phyloP scores from a whole-genome alignment of 2,888 invertebrate genomes.

The Coleophora deauratella region DNA sequence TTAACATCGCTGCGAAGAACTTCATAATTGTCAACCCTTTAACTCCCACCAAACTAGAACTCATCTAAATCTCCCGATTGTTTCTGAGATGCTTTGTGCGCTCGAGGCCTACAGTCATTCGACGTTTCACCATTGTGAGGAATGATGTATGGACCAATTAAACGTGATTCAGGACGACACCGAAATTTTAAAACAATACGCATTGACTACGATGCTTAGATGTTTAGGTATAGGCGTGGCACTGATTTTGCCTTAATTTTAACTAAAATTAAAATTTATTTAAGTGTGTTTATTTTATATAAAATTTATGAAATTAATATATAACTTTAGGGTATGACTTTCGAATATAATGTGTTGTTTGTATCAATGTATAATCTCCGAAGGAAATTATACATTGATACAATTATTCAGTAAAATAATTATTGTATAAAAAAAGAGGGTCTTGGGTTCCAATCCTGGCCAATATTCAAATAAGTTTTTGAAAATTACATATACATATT shows the following conservation, averaged over 20 bases:
- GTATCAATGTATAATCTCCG: too few species aligned
- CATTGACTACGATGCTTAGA: not conserved
- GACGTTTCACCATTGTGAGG: conserved; percentile 25
- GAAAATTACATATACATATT: too few species aligned
- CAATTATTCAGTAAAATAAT: too few species aligned
- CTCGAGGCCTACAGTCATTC: conserved; percentile 14
- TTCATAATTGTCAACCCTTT: too few species aligned
- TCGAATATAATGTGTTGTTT: too few species aligned
- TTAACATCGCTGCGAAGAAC: too few species aligned
- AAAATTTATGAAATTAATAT: too few species aligned
- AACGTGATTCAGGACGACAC: conserved; percentile 34
- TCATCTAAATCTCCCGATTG: conserved; percentile 49
- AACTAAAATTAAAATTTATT: not conserved
- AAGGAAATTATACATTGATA: too few species aligned
- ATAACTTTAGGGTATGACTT: too few species aligned
- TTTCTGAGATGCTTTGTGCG: conserved; percentile 33
- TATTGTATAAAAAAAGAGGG: too few species aligned
- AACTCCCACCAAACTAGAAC: conserved; percentile 18
- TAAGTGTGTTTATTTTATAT: not conserved
- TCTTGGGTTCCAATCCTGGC: too few species aligned
- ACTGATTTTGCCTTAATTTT: not conserved
- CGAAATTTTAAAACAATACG: conserved; percentile 19
- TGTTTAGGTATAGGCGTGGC: not conserved
- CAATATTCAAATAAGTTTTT: too few species aligned
- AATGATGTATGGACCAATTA: conserved; percentile 38